Conservation (phyloP, 2,888 invertebrate genomes). For the Amphimallon solstitiale region DNA sequence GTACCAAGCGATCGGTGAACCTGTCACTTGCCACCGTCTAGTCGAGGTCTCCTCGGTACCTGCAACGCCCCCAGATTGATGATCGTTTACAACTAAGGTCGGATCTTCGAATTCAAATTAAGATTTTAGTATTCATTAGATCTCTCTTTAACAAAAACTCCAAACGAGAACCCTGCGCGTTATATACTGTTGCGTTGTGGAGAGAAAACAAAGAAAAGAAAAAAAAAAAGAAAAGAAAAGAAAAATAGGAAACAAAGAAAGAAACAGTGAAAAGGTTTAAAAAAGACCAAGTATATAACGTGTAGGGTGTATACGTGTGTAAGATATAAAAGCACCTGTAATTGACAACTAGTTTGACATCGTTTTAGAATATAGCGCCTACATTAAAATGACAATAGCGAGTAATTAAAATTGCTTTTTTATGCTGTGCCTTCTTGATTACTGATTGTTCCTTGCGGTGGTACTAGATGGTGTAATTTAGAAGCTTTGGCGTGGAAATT, state of each 20-base stretch:
- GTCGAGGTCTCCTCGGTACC: constrained; percentile 59
- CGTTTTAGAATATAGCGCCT: constrained; percentile 18
- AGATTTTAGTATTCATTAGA: constrained; percentile 54
- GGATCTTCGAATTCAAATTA: constrained; percentile 62
- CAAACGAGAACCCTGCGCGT: constrained; percentile 15
- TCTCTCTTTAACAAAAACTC: constrained; percentile 33
- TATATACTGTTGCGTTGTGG: not conserved
- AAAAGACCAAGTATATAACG: no score
- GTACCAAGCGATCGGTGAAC: constrained; percentile 59
- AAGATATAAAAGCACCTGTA: constrained; percentile 19
- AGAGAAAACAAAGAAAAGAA: not conserved
- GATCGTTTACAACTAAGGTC: constrained; percentile 60
- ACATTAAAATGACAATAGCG: constrained; percentile 2
- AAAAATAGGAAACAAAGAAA: no score
- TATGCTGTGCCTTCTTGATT: no score
- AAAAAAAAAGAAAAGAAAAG: constrained; percentile 7
- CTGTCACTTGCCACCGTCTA: constrained; percentile 64
- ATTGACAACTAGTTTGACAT: constrained; percentile 31
- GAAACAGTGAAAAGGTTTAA: constrained; percentile 4
- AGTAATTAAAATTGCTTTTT: no score
- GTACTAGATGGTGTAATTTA: no score
- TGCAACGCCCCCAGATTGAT: constrained; percentile 61
- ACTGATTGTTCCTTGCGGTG: no score
- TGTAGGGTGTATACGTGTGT: not conserved
- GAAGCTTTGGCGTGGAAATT: no score